Base-by-base conservation (phyloP, 2,797 vertebrate genomes). In the Smutsia temminckii region DNA sequence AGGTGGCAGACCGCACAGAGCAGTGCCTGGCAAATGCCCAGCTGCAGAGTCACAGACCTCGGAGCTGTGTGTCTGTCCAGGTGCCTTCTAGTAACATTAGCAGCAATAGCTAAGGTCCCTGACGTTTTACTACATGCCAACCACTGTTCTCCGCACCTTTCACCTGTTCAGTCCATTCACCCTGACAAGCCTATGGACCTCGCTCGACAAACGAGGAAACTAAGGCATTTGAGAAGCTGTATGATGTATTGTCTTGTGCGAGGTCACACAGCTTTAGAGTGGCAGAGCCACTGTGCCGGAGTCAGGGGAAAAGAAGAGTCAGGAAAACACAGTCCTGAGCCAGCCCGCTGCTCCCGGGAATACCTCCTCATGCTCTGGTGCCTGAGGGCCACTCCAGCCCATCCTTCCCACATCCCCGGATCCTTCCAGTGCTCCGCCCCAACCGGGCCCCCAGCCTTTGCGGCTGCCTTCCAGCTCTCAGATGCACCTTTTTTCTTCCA, bases 191-290 rank as follows among this genome's bases (percentile, higher is more conserved):
- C n/a, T 4, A 3, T 6, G 51, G 51, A 32, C 42, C n/a, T 78
- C 69, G 34, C 34, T 93, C 86, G 37, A 57, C 21, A 75, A 61
- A 74, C 29, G n/a, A 81, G 18, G n/a, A 93, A 66, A 40, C 55
- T 42, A 42, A 83, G 74, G 53, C 49, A 51, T 49, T n/a, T 3
- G 16, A 63, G 46, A 80, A 89, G 32, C 27, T 55, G 21, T 4
- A 6, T 2, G 21, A 61, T 4, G 0, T 42, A 51, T 18, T 68
- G 25, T n/a, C 42, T 86, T 85, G 37, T 21, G n/a, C 88, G 34
- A 85, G 18, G 40, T 40, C 87, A 89, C 32, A 25, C 1, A 51
- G 86, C 49, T 20, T 2, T 37, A 40, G 51, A 37, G 40, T 2
- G 6, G 37, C 81, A 27, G 40, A 46, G 51, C 14, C 23, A 23